Base-by-base conservation (phyloP, 2,888 invertebrate genomes). In the Strigamia maritima region DNA sequence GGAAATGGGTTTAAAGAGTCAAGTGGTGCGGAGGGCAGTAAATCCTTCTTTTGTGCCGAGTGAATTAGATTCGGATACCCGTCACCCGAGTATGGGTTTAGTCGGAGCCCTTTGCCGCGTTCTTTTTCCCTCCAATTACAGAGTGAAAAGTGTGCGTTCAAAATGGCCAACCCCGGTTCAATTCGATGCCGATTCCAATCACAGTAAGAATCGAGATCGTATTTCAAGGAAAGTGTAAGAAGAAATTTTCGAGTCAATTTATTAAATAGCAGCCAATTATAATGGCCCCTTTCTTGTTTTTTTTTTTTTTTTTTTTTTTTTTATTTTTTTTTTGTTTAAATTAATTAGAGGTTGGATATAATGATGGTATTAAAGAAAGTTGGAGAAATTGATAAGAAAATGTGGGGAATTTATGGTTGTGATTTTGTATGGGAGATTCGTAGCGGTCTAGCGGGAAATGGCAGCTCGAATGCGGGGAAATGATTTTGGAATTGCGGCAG, bases 1-100 rank as follows among this genome's bases (percentile, higher is more conserved):
- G 65, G 24, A 65, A 65, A 65, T 65, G 65, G 65, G 65, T 65
- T 65, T 65, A 65, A 65, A 65, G 65, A 65, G 65, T 65, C 65
- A 65, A 65, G 65, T 65, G 65, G 24, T 65, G 65, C 65, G 65
- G 65, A 65, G 65, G 65, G 65, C 65, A 65, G 65, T 65, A 65
- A 65, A 65, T 65, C 65, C 65, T 24, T 65, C 65, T 65, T 65
- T 65, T 65, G 65, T 65, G 24, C n/a, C 2, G 4, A 65, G 65
- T 65, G 65, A 65, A 65, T 65, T 26, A 65, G 26, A 65, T 65
- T 65, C 65, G 65, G 65, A 65, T 65, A 65, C 65, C 65, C 65
- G 65, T 26, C 26, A 65, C 65, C 65, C 65, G 65, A 65, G 65
- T 65, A 31, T 65, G 65, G 65, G 24, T 65, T 65, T 26, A 65